phyloP scores from a whole-genome alignment of 2,113 vertebrate species.

The Cavia aperea region DNA sequence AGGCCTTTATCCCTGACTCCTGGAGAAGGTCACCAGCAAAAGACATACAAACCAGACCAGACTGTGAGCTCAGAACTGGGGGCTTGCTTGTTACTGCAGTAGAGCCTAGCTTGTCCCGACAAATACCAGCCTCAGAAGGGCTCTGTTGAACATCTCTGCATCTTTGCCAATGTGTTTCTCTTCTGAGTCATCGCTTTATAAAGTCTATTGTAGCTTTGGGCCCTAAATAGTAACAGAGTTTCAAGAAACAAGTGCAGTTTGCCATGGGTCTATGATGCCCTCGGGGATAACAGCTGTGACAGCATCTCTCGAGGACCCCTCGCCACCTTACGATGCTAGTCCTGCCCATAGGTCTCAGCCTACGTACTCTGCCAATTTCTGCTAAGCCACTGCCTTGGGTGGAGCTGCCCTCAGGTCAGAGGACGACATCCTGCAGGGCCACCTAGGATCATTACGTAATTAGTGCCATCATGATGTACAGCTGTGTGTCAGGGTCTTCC shows the following conservation, averaged over 20 bases:
- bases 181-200: not conserved
- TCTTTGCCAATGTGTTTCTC: not conserved
- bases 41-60: not conserved
- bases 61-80: not conserved
- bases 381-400: not conserved
- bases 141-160: not conserved
- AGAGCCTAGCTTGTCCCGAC: not conserved
- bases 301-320: not conserved
- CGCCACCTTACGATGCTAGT: not conserved
- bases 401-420: conserved; percentile 26
- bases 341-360: not conserved
- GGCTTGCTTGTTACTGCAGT: not conserved
- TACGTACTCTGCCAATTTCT: conserved; percentile 42
- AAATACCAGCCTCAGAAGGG: not conserved
- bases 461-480: conserved; percentile 42
- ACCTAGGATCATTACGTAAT: conserved; percentile 51
- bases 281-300: not conserved
- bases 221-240: not conserved
- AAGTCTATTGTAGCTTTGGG: not conserved
- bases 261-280: not conserved
- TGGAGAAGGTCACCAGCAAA: not conserved
- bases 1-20: not conserved
- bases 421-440: conserved; percentile 37
- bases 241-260: not conserved
- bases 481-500: conserved; percentile 24